Conservation (phyloP, 2,113 vertebrate genomes). For the Melospiza melodia region DNA sequence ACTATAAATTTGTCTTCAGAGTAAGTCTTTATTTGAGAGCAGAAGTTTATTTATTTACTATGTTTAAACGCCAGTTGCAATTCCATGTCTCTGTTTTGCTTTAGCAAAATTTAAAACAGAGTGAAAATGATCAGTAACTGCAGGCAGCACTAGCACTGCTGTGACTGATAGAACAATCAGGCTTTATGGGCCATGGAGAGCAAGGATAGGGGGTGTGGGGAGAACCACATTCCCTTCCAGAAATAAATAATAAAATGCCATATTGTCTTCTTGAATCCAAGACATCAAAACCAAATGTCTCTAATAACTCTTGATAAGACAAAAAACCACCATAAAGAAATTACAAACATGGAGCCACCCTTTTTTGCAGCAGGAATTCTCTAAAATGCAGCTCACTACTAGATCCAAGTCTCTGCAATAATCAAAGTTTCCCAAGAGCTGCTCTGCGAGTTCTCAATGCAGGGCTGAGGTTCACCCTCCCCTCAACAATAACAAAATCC, state of each 20-base stretch:
- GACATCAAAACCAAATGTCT: background rate
- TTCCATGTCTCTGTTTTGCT: background rate
- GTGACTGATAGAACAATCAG: background rate
- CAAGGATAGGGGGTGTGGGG: background rate
- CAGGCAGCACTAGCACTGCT: background rate
- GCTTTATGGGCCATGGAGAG: background rate
- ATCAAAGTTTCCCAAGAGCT: background rate
- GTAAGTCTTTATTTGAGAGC: background rate
- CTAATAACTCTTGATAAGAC: background rate
- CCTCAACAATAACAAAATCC: background rate
- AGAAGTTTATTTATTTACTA: background rate
- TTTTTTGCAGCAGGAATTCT: background rate
- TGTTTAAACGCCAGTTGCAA: background rate
- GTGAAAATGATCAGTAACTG: background rate
- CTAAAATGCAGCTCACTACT: background rate
- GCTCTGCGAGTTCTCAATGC: background rate
- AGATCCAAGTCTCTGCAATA: background rate
- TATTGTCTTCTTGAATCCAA: background rate
- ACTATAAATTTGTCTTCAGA: background rate
- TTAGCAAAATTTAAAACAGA: background rate
- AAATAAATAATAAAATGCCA: background rate
- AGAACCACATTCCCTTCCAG: background rate
- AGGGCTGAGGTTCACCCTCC: background rate
- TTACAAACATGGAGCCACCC: background rate
- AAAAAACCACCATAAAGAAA: background rate